Base-by-base conservation (phyloP, 2,888 invertebrate species). In the Falcaria lacertinaria region DNA sequence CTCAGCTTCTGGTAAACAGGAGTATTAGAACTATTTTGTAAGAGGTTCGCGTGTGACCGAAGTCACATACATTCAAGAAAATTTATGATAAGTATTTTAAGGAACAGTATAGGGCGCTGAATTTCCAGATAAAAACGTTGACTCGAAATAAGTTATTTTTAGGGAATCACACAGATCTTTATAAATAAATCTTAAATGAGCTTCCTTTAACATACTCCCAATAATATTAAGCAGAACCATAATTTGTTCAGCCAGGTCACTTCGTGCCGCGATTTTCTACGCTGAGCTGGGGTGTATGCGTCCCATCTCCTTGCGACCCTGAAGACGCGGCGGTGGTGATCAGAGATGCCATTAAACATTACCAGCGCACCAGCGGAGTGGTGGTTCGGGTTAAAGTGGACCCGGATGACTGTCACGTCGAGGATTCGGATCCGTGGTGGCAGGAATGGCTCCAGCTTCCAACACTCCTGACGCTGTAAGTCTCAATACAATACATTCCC, bases 211-310 rank as follows among this genome's bases (percentile, higher is more conserved):
- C 2, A 14, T 22, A 8, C 14, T n/a, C 8, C 37, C 15, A 37
- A 37, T 36, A 15, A 37, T 37, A 22, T 37, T 77, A 66, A 79
- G 69, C 71, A 54, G 64, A 57, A 47, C 58, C 64, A 56, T 77
- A 62, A 55, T 78, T 82, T 64, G 84, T 89, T 83, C 80, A 94
- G 94, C 92, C 93, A 64, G 92, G 92, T 74, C 93, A 94, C 82
- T 93, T 94, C 76, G 90, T 92, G 71, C 94, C 94, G 42, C 91
- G 92, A 63, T 94, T 93, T 77, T 92, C 93, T 16, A 92, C 93
- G 50, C 81, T 92, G 52, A 93, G 93, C 62, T 94, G 94, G 94
- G 94, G 93, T 0, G 74, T 94, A 15, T 94, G 94, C 65, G 81
- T 94, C 38, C 94, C 94, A 1, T 88, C 92, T 2, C 90, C 90